Base-by-base conservation (phyloP, 37 sponge, comb jelly and placozoan genomes). In the Agelas oroides region DNA sequence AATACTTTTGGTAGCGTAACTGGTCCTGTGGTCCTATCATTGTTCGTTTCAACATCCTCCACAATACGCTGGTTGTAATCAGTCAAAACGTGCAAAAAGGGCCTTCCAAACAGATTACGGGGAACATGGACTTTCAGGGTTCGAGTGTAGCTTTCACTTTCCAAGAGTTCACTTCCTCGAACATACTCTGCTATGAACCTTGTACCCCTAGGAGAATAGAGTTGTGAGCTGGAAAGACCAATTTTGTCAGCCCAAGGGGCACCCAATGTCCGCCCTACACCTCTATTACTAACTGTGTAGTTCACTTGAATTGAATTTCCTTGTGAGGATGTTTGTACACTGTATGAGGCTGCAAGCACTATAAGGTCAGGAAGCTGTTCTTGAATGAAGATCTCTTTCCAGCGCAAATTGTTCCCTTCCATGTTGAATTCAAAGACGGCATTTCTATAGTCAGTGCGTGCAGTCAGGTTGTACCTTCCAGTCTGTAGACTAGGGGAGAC, bases 371-470 rank as follows among this genome's bases (percentile, higher is more conserved):
- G 12, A 0, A 83, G 74, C 1, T 23, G 28, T n/a, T 72, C 27
- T 14, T 30, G 1, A 24, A 83, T 83, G 0, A 5, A 11, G 28
- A 83, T n/a, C 17, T 21, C 33, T 25, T 59, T 20, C 25, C 41
- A 71, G 18, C 12, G 24, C 18, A 73, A 18, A 30, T 83, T 83
- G 73, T 83, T 83, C 13, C 52, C 64, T n/a, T 83, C 64, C 20
- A 25, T 25, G 21, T 73, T 34, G 46, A 62, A 83, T 64, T 83
- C 83, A 60, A 83, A 83, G 16, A 83, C 83, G 0, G 59, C 38
- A 19, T 72, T 72, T 19, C 34, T 35, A 55, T 11, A 71, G 63
- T 83, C 83, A 32, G 83, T 73, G n/a, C 34, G 62, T 15, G 36
- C 74, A 8, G 62, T 83, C 19, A 83, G 41, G 31, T 61, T 58